Evolutionary conservation across 2,888 invertebrate genomes (phyloP).

Genomic region (Schizaphis graminum): DNA sequence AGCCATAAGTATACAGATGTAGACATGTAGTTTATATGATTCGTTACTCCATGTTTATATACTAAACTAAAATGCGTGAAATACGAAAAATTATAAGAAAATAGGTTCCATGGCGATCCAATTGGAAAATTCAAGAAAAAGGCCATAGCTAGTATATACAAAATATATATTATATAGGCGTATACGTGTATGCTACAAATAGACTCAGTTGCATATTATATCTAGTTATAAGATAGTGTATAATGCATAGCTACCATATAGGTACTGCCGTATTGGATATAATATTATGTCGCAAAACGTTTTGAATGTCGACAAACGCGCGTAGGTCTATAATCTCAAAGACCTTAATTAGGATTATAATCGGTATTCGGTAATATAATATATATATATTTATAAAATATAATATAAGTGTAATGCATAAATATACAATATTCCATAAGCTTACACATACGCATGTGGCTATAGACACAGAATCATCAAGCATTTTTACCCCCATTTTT

Average conservation of each 20-base stretch:
- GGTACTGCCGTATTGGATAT: too few relatives aligned
- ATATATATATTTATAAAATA: neutral
- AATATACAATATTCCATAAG: neutral
- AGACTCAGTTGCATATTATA: neutral
- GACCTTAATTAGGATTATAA: conserved; percentile 5
- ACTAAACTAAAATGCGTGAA: neutral
- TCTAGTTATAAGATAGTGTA: neutral
- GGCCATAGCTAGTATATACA: neutral
- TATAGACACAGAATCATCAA: neutral
- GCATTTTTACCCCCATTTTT: neutral
- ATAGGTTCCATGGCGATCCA: neutral
- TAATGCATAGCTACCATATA: neutral
- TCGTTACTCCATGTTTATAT: neutral
- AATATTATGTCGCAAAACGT: neutral
- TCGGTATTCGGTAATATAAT: neutral
- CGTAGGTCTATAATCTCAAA: neutral
- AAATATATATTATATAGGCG: neutral
- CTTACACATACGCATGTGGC: neutral
- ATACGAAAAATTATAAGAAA: neutral
- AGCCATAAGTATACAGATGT: neutral
- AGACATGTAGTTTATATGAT: neutral
- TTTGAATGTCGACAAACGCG: neutral
- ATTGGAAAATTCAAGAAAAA: neutral
- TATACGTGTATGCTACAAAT: neutral
- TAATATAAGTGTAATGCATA: neutral